Evolutionary conservation across 2,888 invertebrate species (phyloP).

Genomic region (Heliconius aoede): DNA sequence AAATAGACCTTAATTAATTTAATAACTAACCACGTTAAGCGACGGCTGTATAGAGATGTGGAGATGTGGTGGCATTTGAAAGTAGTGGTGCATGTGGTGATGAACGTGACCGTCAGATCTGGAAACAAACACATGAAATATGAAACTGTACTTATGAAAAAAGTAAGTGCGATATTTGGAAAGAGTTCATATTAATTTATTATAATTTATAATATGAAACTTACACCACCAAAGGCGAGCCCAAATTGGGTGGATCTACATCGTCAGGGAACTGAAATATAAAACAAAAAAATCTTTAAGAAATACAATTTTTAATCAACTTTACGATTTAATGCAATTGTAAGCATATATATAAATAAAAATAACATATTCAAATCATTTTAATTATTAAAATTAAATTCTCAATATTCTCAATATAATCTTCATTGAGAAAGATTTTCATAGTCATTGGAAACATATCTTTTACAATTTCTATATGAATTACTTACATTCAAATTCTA

Average conservation of each 20-base stretch:
- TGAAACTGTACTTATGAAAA: too few relatives aligned
- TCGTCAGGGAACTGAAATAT: constrained; percentile 69
- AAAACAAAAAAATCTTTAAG: neutral
- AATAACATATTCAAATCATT: too few relatives aligned
- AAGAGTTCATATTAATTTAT: neutral
- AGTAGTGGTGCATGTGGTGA: constrained; percentile 90
- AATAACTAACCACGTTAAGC: constrained; percentile 58
- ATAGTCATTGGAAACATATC: neutral
- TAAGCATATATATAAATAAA: too few relatives aligned
- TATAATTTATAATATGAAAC: constrained; percentile 47
- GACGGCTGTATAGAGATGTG: constrained; percentile 84
- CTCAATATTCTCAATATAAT: too few relatives aligned
- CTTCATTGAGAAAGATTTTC: too few relatives aligned
- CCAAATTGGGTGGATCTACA: constrained; percentile 63
- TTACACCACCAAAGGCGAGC: constrained; percentile 64
- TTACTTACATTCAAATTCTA: too few relatives aligned
- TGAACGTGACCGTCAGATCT: constrained; percentile 85
- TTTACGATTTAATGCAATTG: too few relatives aligned
- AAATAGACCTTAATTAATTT: too few relatives aligned
- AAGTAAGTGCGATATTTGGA: neutral
- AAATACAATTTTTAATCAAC: neutral
- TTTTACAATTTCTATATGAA: neutral
- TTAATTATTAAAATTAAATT: too few relatives aligned
- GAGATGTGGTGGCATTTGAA: constrained; percentile 82
- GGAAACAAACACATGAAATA: constrained; percentile 49